Evolutionary conservation across 2,113 vertebrate genomes (phyloP), one percentile per base, ranked within the genome.

Genomic region (Pogonocichla stellata): DNA sequence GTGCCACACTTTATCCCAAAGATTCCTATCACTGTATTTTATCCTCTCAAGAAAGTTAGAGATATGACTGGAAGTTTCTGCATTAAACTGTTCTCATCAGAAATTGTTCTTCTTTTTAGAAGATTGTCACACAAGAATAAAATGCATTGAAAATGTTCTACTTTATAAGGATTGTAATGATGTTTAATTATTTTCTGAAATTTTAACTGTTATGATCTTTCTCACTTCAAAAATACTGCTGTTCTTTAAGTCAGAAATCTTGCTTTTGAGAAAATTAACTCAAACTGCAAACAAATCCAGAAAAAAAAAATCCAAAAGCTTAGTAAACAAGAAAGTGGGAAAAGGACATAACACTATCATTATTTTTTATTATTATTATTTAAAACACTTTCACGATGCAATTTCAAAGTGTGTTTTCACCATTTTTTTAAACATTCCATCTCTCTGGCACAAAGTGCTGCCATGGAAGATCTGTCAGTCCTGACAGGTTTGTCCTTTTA

Each of bases 341-440:
- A 54, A 85, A 25, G 29, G 15, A 74, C 31, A 12, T 19, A 65
- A 42, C 26, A 28, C 8, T 29, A 47, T 18, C 26, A 29, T 48
- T 33, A 34, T 38, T 40, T 24, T 34, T 47, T 29, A 10, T 13
- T 9, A 25, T 36, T 24, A 14, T 50, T 25, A 38, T 51, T 85
- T 40, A 22, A 72, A 57, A 14, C 11, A 33, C 10, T 54, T 79
- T 28, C 5, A 36, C 1, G 1, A 31, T 65, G 42, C 17, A 11
- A 69, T 73, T 81, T 72, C 45, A 25, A 92, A 72, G 14, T 3
- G 2, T 13, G 8, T 40, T 69, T 58, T 67, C 36, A 51, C 15
- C 5, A 0, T 36, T 75, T 65, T 28, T 80, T 28, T 6, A n/a
- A 24, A 24, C 0, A 0, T 43, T 64, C 64, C 2, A 1, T 42